Evolutionary conservation across 1,140 invertebrate genomes (phyloP), one percentile per base, ranked within the genome.

Genomic region (Aphis craccivora): DNA sequence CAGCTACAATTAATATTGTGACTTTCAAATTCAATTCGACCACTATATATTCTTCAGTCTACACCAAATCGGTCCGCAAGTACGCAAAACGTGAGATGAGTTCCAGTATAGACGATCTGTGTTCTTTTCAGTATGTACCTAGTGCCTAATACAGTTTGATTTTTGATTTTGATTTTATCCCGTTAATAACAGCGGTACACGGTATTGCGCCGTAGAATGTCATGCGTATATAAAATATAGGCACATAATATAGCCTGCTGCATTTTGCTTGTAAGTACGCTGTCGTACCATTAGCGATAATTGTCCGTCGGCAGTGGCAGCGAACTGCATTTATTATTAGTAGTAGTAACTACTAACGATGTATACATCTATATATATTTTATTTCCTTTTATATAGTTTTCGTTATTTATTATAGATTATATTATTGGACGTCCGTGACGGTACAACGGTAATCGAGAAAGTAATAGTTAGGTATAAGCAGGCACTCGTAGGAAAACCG

Each of bases 381-480:
- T 88, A 35, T 53, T 53, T 53, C 87, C n/a, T 51, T 89, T 8
- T 55, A 53, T n/a, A 51, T 51, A 51, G 35, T 88, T 25, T 53
- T 53, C 4, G 11, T 91, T 86, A 86, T 93, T 55, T 53, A 83
- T 81, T 83, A 84, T 86, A 84, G 48, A 55, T 93, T 86, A 76
- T 76, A n/a, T 76, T 76, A 76, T 76, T 53, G 81, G 48, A 93
- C 81, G 48, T 86, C 91, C 91, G 91, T 93, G 67, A 93, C 91
- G 76, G 48, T 51, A 53, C 91, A 84, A 92, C 76, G 91, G 91
- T 92, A 92, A 93, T 86, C 81, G 91, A 93, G 81, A 93, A 93
- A 93, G 91, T 93, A 88, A 20, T 43, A 22, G 14, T n/a, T 18
- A 23, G 45, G 5, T 48, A 87, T 87, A 76, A 25, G 83, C 30